Conservation (phyloP, 2,888 invertebrate genomes). For the Nymphalis polychloros region DNA sequence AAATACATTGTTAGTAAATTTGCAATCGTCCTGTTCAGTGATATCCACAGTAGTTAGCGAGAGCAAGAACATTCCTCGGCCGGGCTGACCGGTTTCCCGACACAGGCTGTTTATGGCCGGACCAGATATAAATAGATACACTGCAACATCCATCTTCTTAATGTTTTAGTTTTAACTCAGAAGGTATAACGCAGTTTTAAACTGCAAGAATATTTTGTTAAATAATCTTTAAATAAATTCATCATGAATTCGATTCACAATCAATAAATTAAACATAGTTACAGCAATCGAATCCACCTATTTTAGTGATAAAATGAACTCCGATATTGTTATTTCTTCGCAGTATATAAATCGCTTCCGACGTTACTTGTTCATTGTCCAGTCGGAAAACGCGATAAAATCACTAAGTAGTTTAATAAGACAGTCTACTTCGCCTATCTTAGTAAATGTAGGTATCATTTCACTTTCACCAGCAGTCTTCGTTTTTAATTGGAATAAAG, state of each 20-base stretch:
- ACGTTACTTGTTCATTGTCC: conserved; percentile 25
- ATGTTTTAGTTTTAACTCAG: conserved; percentile 60
- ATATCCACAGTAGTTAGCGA: conserved; percentile 64
- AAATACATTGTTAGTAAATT: conserved; percentile 68
- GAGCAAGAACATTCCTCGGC: conserved; percentile 73
- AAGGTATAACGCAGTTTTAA: conserved; percentile 35
- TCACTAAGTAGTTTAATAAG: conserved; percentile 43
- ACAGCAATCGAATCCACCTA: conserved; percentile 63
- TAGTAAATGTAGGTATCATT: conserved; percentile 35
- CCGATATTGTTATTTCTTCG: conserved; percentile 55
- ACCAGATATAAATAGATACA: conserved; percentile 78
- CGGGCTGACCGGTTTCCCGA: conserved; percentile 72
- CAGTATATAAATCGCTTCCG: conserved; percentile 25
- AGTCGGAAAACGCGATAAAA: conserved; percentile 40
- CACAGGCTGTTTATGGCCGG: conserved; percentile 72
- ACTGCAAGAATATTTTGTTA: background rate
- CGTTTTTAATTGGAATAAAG: conserved; percentile 3
- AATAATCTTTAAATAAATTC: background rate
- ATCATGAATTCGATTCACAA: background rate
- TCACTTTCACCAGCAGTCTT: conserved; percentile 57
- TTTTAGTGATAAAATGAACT: conserved; percentile 54
- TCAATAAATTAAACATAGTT: conserved; percentile 48
- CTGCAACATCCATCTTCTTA: conserved; percentile 72
- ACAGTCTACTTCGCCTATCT: conserved; percentile 18
- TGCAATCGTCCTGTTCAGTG: conserved; percentile 58